Conservation (phyloP, 1,140 invertebrate species). For the Bradysia coprophila region DNA sequence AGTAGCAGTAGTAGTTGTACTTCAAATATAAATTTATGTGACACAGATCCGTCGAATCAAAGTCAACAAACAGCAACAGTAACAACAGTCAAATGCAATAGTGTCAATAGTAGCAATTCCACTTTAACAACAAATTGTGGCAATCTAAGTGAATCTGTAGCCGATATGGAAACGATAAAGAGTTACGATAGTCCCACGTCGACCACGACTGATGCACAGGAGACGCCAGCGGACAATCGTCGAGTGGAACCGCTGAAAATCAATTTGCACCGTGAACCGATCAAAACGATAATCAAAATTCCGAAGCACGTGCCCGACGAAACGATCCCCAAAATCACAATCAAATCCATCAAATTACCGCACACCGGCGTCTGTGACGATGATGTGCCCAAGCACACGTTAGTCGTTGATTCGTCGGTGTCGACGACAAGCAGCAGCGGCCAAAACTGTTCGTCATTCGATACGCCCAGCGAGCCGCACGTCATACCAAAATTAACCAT, state of each 20-base stretch:
- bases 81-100: not conserved
- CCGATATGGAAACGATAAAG: not conserved
- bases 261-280: conserved; percentile 3
- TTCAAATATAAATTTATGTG: too few relatives aligned
- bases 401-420: not conserved
- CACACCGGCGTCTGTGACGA: too few relatives aligned
- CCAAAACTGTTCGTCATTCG: too few relatives aligned
- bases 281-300: conserved; percentile 3
- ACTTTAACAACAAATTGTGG: not conserved
- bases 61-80: not conserved
- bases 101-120: not conserved
- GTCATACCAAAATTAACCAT: not conserved
- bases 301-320: not conserved
- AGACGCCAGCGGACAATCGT: not conserved
- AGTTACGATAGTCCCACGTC: not conserved
- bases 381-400: conserved; percentile 1
- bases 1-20: too few relatives aligned
- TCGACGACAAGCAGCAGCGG: too few relatives aligned
- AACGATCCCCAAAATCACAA: conserved; percentile 4
- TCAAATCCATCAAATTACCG: conserved; percentile 1
- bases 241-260: conserved; percentile 4
- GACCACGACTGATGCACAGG: not conserved
- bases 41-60: not conserved
- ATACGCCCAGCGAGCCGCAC: not conserved
- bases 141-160: not conserved